Percentiles rank a stretch among this genome's conserved stretches.
These are phyloP conservation scores for Ornithoptera alexandrae DNA, from an alignment of 2,888 invertebrate genomes.

Conservation along the genomic window DNA sequence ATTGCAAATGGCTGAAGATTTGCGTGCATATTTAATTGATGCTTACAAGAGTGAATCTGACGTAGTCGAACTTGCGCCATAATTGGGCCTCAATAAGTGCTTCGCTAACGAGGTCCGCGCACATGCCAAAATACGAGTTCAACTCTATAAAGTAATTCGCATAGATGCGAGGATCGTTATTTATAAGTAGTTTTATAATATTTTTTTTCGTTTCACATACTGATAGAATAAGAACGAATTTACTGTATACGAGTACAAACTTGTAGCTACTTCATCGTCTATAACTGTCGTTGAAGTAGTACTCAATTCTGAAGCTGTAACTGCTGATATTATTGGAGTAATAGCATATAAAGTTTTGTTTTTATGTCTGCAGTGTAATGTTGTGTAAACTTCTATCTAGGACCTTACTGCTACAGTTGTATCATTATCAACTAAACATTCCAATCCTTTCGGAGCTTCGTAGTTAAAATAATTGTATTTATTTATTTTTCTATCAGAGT, in stretches of 20 bases:
- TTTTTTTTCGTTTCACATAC: background rate
- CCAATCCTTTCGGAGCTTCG: too few relatives aligned
- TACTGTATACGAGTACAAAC: background rate
- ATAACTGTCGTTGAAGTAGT: background rate
- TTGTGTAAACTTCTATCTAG: too few relatives aligned
- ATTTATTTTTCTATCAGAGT: too few relatives aligned
- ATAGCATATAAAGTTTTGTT: too few relatives aligned
- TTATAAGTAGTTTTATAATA: slow-evolving; percentile 17
- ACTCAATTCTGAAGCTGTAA: too few relatives aligned
- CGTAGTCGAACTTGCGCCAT: slow-evolving; percentile 58
- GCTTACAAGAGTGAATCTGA: slow-evolving; percentile 46
- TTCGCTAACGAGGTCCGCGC: slow-evolving; percentile 63
- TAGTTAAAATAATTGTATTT: too few relatives aligned
- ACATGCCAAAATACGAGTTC: slow-evolving; percentile 64
- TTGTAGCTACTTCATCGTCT: background rate
- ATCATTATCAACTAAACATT: too few relatives aligned
- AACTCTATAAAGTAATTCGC: slow-evolving; percentile 42
- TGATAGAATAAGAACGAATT: background rate
- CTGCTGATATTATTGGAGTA: too few relatives aligned
- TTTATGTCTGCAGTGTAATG: too few relatives aligned
- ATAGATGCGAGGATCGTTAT: slow-evolving; percentile 19
- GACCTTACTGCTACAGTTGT: too few relatives aligned
- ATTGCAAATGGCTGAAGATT: slow-evolving; percentile 44
- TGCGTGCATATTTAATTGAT: slow-evolving; percentile 59
- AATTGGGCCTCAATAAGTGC: slow-evolving; percentile 63